Percentiles rank a stretch among this genome's conserved stretches.
phyloP scores from a whole-genome alignment of 2,888 invertebrate species.

The Lucinisca nassula region DNA sequence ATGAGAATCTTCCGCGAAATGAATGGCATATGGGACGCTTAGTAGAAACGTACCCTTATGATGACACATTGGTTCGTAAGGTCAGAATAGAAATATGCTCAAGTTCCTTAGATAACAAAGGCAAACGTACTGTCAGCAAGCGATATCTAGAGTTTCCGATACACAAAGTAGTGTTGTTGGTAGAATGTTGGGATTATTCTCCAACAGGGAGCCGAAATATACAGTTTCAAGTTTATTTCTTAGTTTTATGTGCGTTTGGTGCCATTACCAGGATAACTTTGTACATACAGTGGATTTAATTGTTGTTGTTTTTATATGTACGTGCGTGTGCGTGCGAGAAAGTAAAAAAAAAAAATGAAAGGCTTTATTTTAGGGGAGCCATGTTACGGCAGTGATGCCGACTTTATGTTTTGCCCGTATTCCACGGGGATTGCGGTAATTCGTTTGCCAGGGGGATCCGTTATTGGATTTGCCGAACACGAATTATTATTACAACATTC shows the following conservation, averaged over 20 bases:
- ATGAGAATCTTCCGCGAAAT: conserved; percentile 38
- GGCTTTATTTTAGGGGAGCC: not conserved
- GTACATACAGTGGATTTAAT: not conserved
- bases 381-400: no score
- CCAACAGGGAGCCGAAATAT: conserved; percentile 19
- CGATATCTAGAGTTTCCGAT: not conserved
- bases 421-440: no score
- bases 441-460: no score
- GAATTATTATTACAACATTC: no score
- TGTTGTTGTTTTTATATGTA: not conserved
- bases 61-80: conserved; percentile 42
- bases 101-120: conserved; percentile 3
- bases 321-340: not conserved
- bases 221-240: not conserved
- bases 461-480: no score
- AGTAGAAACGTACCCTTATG: not conserved
- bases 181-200: conserved; percentile 18
- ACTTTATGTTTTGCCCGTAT: no score
- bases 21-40: conserved; percentile 29
- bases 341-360: not conserved
- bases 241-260: not conserved
- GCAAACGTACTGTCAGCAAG: conserved; percentile 13
- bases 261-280: conserved; percentile 1
- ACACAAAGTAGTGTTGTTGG: conserved; percentile 51
- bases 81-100: conserved; percentile 47